phyloP scores from a whole-genome alignment of 2,888 invertebrate genomes.

The Steinernema hermaphroditum region DNA sequence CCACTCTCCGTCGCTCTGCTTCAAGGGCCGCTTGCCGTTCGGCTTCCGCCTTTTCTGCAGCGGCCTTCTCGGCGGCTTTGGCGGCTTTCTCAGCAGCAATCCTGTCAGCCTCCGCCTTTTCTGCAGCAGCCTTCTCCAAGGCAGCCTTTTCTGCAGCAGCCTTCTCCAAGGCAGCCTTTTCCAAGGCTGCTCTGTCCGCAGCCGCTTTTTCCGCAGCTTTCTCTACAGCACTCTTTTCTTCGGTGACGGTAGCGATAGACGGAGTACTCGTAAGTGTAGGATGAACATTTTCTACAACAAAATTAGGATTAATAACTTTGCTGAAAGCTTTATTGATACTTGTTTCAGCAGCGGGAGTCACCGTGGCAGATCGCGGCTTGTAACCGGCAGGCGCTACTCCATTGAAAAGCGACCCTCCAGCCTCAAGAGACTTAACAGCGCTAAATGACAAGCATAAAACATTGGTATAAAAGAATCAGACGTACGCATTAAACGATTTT shows the following conservation, averaged over 20 bases:
- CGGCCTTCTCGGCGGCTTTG: neutral
- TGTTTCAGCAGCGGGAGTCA: neutral
- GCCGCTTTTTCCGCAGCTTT: neutral
- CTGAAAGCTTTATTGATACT: no score
- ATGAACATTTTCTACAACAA: neutral
- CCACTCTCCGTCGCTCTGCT: neutral
- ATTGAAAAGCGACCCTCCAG: neutral
- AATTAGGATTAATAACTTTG: no score
- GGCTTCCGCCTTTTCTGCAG: neutral
- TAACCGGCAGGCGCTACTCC: neutral
- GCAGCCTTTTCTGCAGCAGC: neutral
- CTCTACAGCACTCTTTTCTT: neutral
- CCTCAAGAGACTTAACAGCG: neutral
- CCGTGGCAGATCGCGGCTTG: no score
- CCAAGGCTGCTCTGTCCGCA: neutral
- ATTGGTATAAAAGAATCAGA: neutral
- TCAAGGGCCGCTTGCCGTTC: neutral
- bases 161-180: neutral
- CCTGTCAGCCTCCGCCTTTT: constrained; percentile 8
- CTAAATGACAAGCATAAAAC: neutral
- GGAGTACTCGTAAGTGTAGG: neutral
- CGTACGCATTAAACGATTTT: neutral
- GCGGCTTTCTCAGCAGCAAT: neutral
- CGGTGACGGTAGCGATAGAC: neutral
- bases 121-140: neutral